Evolutionary conservation across 2,797 vertebrate species (phyloP).

Genomic region (Columba guinea): DNA sequence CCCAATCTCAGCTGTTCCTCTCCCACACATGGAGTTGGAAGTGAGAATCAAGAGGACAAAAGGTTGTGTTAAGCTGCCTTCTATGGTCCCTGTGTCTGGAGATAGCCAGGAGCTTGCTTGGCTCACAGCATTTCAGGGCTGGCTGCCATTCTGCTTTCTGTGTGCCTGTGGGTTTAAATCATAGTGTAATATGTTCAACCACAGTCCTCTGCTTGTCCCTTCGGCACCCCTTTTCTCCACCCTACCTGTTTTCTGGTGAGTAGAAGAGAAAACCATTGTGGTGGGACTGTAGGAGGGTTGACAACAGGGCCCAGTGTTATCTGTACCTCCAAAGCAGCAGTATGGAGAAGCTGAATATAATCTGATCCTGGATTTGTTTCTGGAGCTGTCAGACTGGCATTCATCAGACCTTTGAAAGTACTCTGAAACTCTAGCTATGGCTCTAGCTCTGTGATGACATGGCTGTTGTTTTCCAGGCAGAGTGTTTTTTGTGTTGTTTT

Average conservation of each 20-base stretch:
- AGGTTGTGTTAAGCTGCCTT: not conserved
- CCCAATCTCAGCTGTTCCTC: not conserved
- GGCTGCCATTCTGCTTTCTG: not conserved
- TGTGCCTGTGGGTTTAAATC: not conserved
- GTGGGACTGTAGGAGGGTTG: not conserved
- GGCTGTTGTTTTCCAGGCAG: not conserved
- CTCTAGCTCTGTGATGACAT: not conserved
- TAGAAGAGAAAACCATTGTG: not conserved
- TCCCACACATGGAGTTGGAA: fast-evolving
- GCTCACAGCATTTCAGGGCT: not conserved
- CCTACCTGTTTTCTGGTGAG: not conserved
- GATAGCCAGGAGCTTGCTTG: not conserved
- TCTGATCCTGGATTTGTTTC: not conserved
- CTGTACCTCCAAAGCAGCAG: not conserved
- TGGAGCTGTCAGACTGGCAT: not conserved
- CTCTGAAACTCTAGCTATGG: not conserved
- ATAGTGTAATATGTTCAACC: not conserved
- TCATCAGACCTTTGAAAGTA: not conserved
- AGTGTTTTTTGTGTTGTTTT: not conserved
- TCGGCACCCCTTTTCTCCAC: not conserved
- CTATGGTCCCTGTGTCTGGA: not conserved
- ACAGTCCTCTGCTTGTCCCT: not conserved
- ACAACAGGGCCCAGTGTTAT: not conserved
- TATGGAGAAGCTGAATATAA: not conserved
- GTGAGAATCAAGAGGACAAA: not conserved